These are phyloP conservation scores for Agrochola litura DNA, from an alignment of 2,888 invertebrate genomes.

Conservation along the genomic window DNA sequence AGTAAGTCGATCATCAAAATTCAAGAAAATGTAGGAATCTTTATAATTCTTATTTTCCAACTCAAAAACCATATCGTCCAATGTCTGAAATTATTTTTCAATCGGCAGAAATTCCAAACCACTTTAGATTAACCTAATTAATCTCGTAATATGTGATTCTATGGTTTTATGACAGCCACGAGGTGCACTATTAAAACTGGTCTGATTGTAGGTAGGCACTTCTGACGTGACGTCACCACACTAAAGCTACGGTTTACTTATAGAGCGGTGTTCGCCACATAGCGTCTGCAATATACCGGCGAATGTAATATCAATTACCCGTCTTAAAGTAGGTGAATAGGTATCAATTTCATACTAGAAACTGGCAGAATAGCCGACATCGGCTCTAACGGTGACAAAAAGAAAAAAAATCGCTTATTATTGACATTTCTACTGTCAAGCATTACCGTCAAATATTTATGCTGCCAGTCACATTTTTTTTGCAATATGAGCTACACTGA, in stretches of 20 bases:
- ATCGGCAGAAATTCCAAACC: background rate
- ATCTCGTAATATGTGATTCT: background rate
- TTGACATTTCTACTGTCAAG: too few species aligned
- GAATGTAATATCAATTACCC: too few species aligned
- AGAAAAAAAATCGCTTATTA: too few species aligned
- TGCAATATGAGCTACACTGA: too few species aligned
- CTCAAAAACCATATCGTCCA: background rate
- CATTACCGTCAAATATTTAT: too few species aligned
- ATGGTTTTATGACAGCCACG: background rate
- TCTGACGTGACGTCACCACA: background rate
- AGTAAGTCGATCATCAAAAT: too few species aligned
- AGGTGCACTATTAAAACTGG: background rate
- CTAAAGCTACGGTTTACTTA: background rate
- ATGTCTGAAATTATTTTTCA: background rate
- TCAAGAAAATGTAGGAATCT: background rate
- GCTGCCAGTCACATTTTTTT: too few species aligned
- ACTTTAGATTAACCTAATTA: background rate
- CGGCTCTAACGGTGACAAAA: too few species aligned
- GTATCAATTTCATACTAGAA: too few species aligned
- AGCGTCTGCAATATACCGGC: too few species aligned
- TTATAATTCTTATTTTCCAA: background rate
- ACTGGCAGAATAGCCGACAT: too few species aligned
- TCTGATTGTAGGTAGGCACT: background rate
- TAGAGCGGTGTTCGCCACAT: background rate
- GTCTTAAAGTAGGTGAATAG: too few species aligned